Evolutionary conservation across 2,888 invertebrate genomes (phyloP).

Genomic region (Clistopyga incitator): DNA sequence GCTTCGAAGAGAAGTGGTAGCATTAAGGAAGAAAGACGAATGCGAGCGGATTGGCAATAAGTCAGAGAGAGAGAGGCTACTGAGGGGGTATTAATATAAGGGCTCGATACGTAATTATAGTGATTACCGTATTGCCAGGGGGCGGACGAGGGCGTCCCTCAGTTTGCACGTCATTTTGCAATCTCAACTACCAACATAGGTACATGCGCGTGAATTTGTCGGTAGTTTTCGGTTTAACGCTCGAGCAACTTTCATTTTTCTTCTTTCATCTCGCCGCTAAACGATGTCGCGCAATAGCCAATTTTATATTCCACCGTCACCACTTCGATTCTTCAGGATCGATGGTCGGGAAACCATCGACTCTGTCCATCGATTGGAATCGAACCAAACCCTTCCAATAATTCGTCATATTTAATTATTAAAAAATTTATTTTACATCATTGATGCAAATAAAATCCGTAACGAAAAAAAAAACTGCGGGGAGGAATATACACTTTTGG

Average conservation of each 20-base stretch:
- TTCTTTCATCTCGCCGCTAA: slow-evolving; percentile 49
- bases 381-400: background rate
- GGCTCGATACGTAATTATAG: slow-evolving; percentile 84
- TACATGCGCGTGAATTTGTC: slow-evolving; percentile 81
- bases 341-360: background rate
- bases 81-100: slow-evolving; percentile 84
- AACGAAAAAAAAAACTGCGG: background rate
- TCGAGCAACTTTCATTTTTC: slow-evolving; percentile 31
- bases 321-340: background rate
- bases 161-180: slow-evolving; percentile 84
- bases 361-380: no score
- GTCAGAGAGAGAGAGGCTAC: slow-evolving; percentile 76
- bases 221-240: slow-evolving; percentile 73
- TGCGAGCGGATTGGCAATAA: slow-evolving; percentile 63
- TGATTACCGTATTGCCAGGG: slow-evolving; percentile 84
- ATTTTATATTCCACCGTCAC: slow-evolving; percentile 10
- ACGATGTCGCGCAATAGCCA: slow-evolving; percentile 48
- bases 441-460: background rate
- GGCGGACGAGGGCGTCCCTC: slow-evolving; percentile 84
- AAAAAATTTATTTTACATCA: no score
- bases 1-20: slow-evolving; percentile 72
- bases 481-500: background rate
- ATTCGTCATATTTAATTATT: no score
- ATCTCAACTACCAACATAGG: slow-evolving; percentile 80
- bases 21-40: slow-evolving; percentile 70